A percentile compares a stretch with the other conserved stretches of the same genome.
Conservation (phyloP, 2,797 vertebrate species). For the Eleutherodactylus coqui region DNA sequence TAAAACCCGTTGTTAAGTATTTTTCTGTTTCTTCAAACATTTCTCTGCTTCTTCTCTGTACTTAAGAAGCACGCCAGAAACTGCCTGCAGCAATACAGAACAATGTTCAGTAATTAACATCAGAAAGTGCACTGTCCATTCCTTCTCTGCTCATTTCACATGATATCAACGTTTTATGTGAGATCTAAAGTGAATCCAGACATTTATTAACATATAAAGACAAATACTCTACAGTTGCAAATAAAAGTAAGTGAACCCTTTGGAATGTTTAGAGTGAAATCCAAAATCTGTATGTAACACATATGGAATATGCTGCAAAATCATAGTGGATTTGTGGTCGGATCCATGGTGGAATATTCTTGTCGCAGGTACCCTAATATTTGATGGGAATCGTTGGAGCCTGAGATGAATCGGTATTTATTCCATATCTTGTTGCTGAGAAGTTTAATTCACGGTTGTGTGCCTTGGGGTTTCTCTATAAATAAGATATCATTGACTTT, state of each 20-base stretch:
- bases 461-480: no score
- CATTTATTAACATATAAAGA: background rate
- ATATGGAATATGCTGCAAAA: no score
- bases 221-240: background rate
- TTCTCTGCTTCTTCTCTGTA: slow-evolving; percentile 31
- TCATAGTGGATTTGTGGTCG: no score
- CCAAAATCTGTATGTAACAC: background rate
- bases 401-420: no score
- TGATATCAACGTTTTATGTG: background rate
- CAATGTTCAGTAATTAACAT: slow-evolving; percentile 47
- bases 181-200: slow-evolving; percentile 16
- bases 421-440: no score
- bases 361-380: no score
- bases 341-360: no score
- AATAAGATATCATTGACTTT: no score
- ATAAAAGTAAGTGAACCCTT: no score
- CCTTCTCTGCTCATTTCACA: background rate
- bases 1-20: slow-evolving; percentile 18
- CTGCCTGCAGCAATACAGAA: slow-evolving; percentile 6
- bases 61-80: slow-evolving; percentile 24
- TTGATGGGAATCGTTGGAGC: no score
- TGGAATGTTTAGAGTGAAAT: no score
- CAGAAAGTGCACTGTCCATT: slow-evolving; percentile 30
- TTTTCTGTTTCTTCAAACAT: background rate
- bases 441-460: no score